Evolutionary conservation across 2,888 invertebrate species (phyloP), one percentile per base, ranked within the genome.

Genomic region (Ochropleura plecta): DNA sequence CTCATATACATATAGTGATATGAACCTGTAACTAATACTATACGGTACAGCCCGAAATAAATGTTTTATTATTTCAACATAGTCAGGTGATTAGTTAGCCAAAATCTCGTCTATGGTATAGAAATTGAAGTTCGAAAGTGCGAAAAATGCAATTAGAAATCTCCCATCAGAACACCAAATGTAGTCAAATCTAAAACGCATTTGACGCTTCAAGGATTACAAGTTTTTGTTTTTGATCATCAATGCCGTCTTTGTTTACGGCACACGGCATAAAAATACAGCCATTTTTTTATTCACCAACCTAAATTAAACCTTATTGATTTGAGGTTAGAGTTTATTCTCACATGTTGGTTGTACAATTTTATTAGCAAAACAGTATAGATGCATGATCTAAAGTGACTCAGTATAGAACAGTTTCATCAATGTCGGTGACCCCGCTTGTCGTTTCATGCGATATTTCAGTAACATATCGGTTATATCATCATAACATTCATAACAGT

Each of bases 161-260:
- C 64, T 8, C 12, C 16, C 63, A 59, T 59, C n/a, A 51, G 1
- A 59, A 64, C 68, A 65, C 14, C 46, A 14, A 66, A 73, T 57
- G 30, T 53, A 59, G 10, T 60, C 53, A 48, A 82, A 79, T 79
- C 55, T 70, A 70, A 83, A 75, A 83, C 30, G 5, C 51, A 83
- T 79, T 83, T 69, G 42, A 62, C 64, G 80, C 74, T 75, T 51
- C 55, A 81, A 79, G 63, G 51, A 79, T 51, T 67, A 59, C 40
- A 53, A 4, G 16, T 67, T 73, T 74, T 70, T 66, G 57, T 67
- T 79, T 70, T 42, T 57, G 10, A 75, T 68, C 55, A 64, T 70
- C 69, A 81, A 84, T 80, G 81, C 72, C 64, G 69, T 73, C 82
- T 70, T 74, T 83, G 70, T 83, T 81, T 82, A 78, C 57, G 55